A percentile compares a stretch with the other conserved stretches of the same genome.
Evolutionary conservation across 2,113 vertebrate species (phyloP).

Genomic region (Tamias sibiricus): DNA sequence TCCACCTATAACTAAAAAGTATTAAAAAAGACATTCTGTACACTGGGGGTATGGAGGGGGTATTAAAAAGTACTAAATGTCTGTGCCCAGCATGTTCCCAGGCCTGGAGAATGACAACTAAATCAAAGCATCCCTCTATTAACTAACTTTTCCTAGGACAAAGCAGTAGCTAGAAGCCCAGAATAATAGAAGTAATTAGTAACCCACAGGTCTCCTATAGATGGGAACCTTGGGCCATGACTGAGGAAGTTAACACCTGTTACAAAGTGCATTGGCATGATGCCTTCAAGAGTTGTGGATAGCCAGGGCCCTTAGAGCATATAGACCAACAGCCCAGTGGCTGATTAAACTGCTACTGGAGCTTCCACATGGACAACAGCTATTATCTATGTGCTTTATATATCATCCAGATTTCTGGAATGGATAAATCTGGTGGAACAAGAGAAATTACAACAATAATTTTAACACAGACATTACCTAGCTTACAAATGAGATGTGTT

Average conservation of each 20-base stretch:
- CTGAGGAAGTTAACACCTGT: neutral
- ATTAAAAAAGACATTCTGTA: neutral
- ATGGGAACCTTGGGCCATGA: neutral
- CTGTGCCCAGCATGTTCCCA: neutral
- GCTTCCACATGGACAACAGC: neutral
- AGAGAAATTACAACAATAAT: neutral
- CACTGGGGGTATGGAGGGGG: neutral
- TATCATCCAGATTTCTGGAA: neutral
- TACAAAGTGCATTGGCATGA: neutral
- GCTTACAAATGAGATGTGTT: constrained; percentile 51
- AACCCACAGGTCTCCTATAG: neutral
- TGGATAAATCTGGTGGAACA: neutral
- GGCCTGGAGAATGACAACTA: neutral
- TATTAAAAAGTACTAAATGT: neutral
- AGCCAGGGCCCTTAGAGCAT: neutral
- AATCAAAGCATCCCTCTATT: neutral
- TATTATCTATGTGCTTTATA: neutral
- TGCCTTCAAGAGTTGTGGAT: neutral
- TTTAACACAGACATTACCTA: neutral
- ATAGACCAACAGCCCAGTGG: neutral
- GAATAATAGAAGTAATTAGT: neutral
- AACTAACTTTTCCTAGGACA: neutral
- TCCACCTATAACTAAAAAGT: too few relatives aligned
- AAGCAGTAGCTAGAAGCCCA: neutral
- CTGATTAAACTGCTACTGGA: neutral